Conservation (phyloP, 2,888 invertebrate species). For the Coelopa pilipes region DNA sequence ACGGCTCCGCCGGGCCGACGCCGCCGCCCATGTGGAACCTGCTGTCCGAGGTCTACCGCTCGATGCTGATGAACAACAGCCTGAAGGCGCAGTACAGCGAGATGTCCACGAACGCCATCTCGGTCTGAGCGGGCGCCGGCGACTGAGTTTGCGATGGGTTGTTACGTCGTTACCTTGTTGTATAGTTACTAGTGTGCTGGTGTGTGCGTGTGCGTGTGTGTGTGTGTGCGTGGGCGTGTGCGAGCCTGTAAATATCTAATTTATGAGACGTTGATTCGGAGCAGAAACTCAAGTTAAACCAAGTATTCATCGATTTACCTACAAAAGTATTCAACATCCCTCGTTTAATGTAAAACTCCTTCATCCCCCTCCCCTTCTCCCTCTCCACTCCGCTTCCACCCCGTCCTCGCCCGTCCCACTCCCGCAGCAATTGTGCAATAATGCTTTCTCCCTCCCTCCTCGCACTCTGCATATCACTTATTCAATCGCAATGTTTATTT, state of each 20-base stretch:
- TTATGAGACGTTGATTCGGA: conserved; percentile 19
- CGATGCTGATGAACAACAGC: conserved; percentile 60
- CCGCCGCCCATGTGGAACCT: conserved; percentile 63
- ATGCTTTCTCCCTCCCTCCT: conserved; percentile 13
- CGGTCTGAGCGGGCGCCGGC: conserved; percentile 52
- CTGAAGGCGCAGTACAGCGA: conserved; percentile 57
- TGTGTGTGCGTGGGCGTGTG: conserved; percentile 40
- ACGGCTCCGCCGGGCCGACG: conserved; percentile 19
- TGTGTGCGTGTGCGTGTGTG: conserved; percentile 33
- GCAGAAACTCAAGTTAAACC: conserved; percentile 15
- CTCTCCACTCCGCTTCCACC: too few species aligned
- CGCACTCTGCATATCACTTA: background rate
- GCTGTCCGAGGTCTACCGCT: conserved; percentile 64
- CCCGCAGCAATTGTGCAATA: conserved; percentile 29
- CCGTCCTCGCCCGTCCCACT: too few species aligned
- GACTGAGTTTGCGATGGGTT: conserved; percentile 47
- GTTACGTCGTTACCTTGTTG: conserved; percentile 60
- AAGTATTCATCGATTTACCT: conserved; percentile 56
- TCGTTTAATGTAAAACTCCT: conserved; percentile 1
- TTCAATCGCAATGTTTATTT: conserved; percentile 17
- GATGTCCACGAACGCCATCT: conserved; percentile 62
- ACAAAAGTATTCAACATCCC: conserved; percentile 52
- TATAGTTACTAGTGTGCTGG: conserved; percentile 45
- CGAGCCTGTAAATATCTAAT: conserved; percentile 47
- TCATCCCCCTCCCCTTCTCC: too few species aligned